phyloP scores from a whole-genome alignment of 2,113 vertebrate genomes.

The Amblyornis subalaris region DNA sequence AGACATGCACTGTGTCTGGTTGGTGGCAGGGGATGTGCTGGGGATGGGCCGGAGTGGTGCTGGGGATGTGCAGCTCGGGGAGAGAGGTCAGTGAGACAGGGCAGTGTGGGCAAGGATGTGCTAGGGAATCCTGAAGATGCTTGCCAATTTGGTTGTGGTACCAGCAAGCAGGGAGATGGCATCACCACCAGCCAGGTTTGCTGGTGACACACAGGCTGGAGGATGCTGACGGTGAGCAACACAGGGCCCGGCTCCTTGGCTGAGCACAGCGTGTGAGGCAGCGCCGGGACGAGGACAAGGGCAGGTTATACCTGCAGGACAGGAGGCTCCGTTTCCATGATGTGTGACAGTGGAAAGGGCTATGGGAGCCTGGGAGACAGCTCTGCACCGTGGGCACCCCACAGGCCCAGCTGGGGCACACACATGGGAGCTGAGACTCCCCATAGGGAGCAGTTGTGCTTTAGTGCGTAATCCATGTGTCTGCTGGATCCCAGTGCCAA shows the following conservation, averaged over 20 bases:
- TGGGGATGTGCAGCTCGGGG: background rate
- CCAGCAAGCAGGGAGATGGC: background rate
- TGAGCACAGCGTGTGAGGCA: background rate
- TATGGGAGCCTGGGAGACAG: background rate
- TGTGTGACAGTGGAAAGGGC: fast-evolving
- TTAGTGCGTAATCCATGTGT: background rate
- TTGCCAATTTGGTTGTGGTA: background rate
- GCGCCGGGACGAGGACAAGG: fast-evolving
- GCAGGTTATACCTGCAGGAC: slow-evolving; percentile 27
- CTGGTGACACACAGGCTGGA: background rate
- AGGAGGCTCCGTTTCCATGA: background rate
- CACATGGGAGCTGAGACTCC: background rate
- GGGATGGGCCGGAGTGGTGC: background rate
- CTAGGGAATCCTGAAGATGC: background rate
- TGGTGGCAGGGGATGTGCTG: background rate
- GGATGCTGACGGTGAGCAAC: background rate
- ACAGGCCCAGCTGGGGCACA: background rate
- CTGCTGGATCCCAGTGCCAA: background rate
- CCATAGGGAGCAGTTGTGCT: background rate
- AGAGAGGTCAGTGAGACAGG: background rate
- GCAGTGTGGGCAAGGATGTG: background rate
- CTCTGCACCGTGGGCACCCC: background rate
- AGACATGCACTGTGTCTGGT: background rate
- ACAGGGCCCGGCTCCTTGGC: background rate
- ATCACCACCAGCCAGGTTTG: background rate